phyloP scores from a whole-genome alignment of 2,797 vertebrate species.

The Spinus pinus region DNA sequence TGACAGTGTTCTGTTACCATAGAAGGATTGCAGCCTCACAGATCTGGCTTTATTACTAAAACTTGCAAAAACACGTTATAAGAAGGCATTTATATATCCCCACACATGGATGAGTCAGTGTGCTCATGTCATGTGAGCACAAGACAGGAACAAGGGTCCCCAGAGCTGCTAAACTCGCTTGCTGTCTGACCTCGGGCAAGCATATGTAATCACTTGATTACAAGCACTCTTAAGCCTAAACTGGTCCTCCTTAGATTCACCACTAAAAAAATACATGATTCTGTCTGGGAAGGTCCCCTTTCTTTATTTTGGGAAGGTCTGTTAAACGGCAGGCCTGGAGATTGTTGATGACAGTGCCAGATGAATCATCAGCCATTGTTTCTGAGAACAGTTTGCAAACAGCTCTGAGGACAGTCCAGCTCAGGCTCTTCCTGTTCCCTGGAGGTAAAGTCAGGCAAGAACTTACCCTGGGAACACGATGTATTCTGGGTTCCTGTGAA shows the following conservation, averaged over 20 bases:
- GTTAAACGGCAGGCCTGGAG: neutral
- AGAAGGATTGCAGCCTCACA: neutral
- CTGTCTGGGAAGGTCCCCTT: neutral
- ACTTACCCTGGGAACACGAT: constrained; percentile 34
- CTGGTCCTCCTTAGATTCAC: neutral
- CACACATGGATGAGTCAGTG: constrained; percentile 17
- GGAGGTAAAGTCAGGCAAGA: constrained; percentile 45
- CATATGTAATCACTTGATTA: constrained; percentile 32
- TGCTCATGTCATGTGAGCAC: constrained; percentile 1
- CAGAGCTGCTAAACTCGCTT: constrained; percentile 32
- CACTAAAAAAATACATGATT: neutral
- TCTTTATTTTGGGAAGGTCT: constrained; percentile 19
- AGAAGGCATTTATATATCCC: constrained; percentile 30
- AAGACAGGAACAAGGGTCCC: constrained; percentile 25
- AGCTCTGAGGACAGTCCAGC: constrained; percentile 42
- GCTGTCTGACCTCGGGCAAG: constrained; percentile 20
- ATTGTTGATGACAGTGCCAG: neutral
- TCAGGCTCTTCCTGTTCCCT: constrained; percentile 48
- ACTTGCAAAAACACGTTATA: constrained; percentile 50
- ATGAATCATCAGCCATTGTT: constrained; percentile 61
- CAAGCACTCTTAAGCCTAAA: neutral
- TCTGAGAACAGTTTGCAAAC: constrained; percentile 49
- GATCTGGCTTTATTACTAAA: constrained; percentile 14
- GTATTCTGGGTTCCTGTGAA: constrained; percentile 40
- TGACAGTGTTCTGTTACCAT: neutral